Evolutionary conservation across 2,888 invertebrate species (phyloP), one percentile per base, ranked within the genome.

Genomic region (Euzophera pinguis): DNA sequence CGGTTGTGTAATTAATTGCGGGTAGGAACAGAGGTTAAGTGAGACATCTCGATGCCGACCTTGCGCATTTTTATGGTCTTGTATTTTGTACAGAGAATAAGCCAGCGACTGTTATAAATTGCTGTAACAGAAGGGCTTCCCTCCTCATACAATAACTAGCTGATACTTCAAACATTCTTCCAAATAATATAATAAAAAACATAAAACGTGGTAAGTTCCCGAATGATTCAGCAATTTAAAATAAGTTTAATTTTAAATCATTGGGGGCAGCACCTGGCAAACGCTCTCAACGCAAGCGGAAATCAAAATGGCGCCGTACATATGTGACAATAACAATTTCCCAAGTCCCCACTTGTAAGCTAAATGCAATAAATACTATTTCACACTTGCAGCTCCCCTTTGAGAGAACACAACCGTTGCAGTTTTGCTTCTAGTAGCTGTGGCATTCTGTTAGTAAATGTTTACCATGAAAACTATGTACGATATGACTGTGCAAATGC

Each of bases 1-100:
- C 38, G 29, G 29, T 22, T 29, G 27, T 10, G 53, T 61, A 61
- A 61, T 61, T 61, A 61, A 61, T 59, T 34, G 54, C 47, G 50
- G 41, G 32, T 34, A 47, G 53, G 53, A 52, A 14, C 29, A 38
- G 52, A 52, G 57, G 50, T 35, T 47, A 47, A 47, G 50, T 47
- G 48, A 48, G 47, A 50, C 38, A 41, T 41, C 43, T 13, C 52
- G 13, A 49, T 37, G 48, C 35, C 48, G 43, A 52, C 51, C 53
- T 51, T 56, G 52, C 29, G 34, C 52, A 42, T 45, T 52, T 49
- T 45, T 45, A 45, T 32, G 32, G 27, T 7, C 45, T n/a, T 3
- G 3, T 27, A 9, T 45, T 27, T 29, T 38, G 13, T 38, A 38
- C 5, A 13, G 32, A 2, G 9, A 1, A 8, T 9, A 38, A 38